These are phyloP conservation scores for Gymnorhina tibicen DNA, from an alignment of 2,113 vertebrate species.

Conservation along the genomic window DNA sequence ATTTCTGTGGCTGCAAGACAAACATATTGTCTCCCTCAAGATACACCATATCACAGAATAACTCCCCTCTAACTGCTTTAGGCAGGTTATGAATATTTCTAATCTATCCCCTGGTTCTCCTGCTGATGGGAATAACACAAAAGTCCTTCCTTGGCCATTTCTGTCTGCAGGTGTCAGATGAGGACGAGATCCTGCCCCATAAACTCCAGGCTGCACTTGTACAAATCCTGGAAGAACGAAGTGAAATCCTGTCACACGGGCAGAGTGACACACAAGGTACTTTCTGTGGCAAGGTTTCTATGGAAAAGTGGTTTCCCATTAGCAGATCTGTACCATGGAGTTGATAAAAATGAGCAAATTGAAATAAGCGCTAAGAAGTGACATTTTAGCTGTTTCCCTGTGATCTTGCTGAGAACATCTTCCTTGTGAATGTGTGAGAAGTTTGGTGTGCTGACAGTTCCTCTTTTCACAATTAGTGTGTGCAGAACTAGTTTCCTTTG, in stretches of 20 bases:
- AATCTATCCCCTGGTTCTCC: background rate
- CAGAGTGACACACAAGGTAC: conserved; percentile 75
- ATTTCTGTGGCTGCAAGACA: background rate
- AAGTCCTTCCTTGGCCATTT: background rate
- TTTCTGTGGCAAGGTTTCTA: background rate
- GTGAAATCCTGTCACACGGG: conserved; percentile 81
- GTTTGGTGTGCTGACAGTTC: background rate
- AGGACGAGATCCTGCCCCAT: conserved; percentile 92
- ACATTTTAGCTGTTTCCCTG: background rate
- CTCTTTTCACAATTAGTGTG: background rate
- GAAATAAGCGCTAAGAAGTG: background rate
- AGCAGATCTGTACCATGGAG: background rate
- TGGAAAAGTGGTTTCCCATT: background rate
- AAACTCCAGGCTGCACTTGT: conserved; percentile 92
- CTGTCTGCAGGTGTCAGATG: conserved; percentile 83
- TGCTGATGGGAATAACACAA: background rate
- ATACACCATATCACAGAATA: background rate
- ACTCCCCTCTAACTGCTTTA: background rate
- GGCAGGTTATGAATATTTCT: background rate
- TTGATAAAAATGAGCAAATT: background rate
- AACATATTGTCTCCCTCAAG: background rate
- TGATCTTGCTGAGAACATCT: background rate
- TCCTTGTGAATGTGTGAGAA: background rate
- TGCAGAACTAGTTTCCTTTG: background rate
- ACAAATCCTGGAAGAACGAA: conserved; percentile 89